phyloP scores from a whole-genome alignment of 1,140 invertebrate genomes.

The Leptoteleia sp. region DNA sequence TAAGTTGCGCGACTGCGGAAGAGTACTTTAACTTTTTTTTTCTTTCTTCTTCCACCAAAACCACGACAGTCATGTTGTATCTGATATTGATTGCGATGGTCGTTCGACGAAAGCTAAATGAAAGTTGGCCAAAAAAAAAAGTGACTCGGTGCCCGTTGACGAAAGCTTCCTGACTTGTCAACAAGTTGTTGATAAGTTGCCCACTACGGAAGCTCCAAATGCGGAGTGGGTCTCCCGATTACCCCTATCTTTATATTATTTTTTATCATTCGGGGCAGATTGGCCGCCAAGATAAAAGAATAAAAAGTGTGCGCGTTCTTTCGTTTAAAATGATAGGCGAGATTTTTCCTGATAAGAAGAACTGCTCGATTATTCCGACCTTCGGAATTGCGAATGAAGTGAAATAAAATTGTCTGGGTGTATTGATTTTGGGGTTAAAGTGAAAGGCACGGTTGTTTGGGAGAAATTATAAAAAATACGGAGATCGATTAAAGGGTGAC shows the following conservation, averaged over 20 bases:
- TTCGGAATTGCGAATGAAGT: slow-evolving; percentile 15
- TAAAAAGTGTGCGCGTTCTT: slow-evolving; percentile 25
- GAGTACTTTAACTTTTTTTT: slow-evolving; percentile 28
- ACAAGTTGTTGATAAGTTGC: slow-evolving; percentile 63
- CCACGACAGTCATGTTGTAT: slow-evolving; percentile 35
- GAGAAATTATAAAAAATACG: slow-evolving; percentile 9
- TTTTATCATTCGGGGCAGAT: slow-evolving; percentile 21
- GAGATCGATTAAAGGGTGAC: too few species aligned
- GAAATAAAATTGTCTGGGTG: slow-evolving; percentile 24
- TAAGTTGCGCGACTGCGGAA: slow-evolving; percentile 18
- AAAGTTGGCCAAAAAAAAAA: slow-evolving; percentile 32
- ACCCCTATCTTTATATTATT: slow-evolving; percentile 35
- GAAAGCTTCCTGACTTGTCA: slow-evolving; percentile 47
- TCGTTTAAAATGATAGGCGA: slow-evolving; percentile 31
- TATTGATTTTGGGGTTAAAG: slow-evolving; percentile 16
- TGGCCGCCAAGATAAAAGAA: slow-evolving; percentile 11
- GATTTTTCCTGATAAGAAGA: slow-evolving; percentile 31
- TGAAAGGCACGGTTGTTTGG: slow-evolving; percentile 1
- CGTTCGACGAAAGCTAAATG: slow-evolving; percentile 18
- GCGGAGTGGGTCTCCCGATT: slow-evolving; percentile 20
- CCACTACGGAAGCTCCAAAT: slow-evolving; percentile 42
- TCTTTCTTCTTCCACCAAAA: too few species aligned
- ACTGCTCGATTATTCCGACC: slow-evolving; percentile 24
- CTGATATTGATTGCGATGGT: slow-evolving; percentile 33
- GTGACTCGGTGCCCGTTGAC: slow-evolving; percentile 14